Evolutionary conservation across 2,113 vertebrate species (phyloP).

Genomic region (Plestiodon gilberti): DNA sequence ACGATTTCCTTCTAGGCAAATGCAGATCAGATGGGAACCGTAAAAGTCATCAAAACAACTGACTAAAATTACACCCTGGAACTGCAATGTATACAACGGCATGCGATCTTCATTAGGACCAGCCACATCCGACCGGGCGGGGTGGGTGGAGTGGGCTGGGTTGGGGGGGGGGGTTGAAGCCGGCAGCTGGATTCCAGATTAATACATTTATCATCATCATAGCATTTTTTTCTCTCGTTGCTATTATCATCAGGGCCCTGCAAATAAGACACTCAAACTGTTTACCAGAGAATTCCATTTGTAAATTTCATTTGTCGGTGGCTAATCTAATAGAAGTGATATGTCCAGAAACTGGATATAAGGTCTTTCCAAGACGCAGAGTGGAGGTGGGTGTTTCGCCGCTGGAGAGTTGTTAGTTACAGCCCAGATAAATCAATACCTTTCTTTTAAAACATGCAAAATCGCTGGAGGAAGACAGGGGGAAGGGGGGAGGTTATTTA

Average conservation of each 20-base stretch:
- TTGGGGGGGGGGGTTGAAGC: conserved; percentile 47
- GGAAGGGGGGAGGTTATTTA: not conserved
- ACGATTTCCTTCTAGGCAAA: conserved; percentile 42
- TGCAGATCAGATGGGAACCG: conserved; percentile 53
- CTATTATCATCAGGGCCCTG: not conserved
- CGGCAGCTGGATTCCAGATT: conserved; percentile 76
- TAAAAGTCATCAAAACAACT: conserved; percentile 61
- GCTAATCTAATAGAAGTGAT: not conserved
- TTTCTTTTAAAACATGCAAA: not conserved
- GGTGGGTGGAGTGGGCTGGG: conserved; percentile 53
- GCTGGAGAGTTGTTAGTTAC: not conserved
- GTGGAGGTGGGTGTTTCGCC: not conserved
- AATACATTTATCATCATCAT: conserved; percentile 53
- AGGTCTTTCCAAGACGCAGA: not conserved
- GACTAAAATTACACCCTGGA: conserved; percentile 64
- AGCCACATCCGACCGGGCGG: conserved; percentile 79
- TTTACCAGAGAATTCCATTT: not conserved
- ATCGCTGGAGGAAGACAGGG: not conserved
- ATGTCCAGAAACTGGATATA: not conserved
- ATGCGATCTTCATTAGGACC: conserved; percentile 78
- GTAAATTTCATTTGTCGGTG: not conserved
- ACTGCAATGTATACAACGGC: conserved; percentile 64
- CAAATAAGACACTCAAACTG: not conserved
- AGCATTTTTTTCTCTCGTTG: conserved; percentile 19
- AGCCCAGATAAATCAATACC: not conserved